Conservation (phyloP, 2,888 invertebrate species). For the Lasioglossum villosulum region DNA sequence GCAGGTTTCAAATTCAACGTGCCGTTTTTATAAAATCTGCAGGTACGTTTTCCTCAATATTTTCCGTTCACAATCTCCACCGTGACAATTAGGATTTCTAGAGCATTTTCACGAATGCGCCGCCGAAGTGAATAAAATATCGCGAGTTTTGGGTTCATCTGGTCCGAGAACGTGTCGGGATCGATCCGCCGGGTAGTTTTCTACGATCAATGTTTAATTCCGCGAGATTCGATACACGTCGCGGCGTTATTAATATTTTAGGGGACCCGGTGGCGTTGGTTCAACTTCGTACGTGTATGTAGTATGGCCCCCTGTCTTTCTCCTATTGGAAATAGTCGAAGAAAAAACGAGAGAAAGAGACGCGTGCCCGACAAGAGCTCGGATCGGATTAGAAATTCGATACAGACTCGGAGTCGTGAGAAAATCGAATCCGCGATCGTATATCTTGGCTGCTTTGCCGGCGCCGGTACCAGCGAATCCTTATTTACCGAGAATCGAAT, state of each 20-base stretch:
- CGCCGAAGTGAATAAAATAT: background rate
- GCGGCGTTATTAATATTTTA: slow-evolving; percentile 46
- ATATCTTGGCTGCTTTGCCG: background rate
- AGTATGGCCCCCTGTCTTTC: background rate
- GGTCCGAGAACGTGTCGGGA: background rate
- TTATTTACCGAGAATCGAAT: slow-evolving; percentile 5
- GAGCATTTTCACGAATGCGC: background rate
- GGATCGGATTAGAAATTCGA: slow-evolving; percentile 51
- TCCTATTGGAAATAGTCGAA: slow-evolving; percentile 35
- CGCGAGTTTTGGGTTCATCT: background rate
- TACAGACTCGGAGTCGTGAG: slow-evolving; percentile 31
- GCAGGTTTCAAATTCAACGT: too few relatives aligned
- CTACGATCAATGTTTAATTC: background rate
- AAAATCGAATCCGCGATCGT: slow-evolving; percentile 34
- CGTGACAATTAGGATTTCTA: too few relatives aligned
- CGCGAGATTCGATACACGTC: slow-evolving; percentile 32
- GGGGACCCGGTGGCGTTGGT: slow-evolving; percentile 14
- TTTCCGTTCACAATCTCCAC: too few relatives aligned
- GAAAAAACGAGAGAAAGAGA: background rate
- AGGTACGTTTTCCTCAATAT: too few relatives aligned
- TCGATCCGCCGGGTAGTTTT: background rate
- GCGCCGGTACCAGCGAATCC: background rate
- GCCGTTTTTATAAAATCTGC: too few relatives aligned
- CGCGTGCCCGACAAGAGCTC: slow-evolving; percentile 6
- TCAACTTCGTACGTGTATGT: background rate